Conservation (phyloP, 2,888 invertebrate species). For the Andricus quercusramuli region DNA sequence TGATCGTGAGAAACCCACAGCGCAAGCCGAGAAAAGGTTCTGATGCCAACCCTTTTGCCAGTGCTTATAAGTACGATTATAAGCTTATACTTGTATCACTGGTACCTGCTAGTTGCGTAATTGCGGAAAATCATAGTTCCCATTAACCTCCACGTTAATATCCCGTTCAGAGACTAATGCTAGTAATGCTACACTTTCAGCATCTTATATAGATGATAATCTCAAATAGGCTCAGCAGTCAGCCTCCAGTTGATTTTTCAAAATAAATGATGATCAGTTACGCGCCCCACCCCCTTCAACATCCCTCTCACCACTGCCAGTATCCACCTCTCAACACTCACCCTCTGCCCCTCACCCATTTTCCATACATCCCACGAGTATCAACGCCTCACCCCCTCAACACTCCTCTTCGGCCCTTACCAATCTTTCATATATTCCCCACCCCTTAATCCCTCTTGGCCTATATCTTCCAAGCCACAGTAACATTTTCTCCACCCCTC, state of each 20-base stretch:
- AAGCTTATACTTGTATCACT: constrained; percentile 19
- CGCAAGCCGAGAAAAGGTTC: constrained; percentile 39
- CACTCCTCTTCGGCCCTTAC: too few relatives aligned
- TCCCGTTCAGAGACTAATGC: constrained; percentile 12
- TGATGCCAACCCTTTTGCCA: constrained; percentile 15
- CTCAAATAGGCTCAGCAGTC: not conserved
- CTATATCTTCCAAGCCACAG: too few relatives aligned
- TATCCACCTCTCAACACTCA: too few relatives aligned
- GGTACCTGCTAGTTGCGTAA: constrained; percentile 10
- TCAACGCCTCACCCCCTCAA: too few relatives aligned
- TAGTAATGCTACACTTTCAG: not conserved
- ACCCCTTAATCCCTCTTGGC: too few relatives aligned
- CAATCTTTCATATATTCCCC: too few relatives aligned
- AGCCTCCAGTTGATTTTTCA: not conserved
- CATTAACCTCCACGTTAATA: constrained; percentile 30
- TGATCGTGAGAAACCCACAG: constrained; percentile 59
- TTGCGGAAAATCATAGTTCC: constrained; percentile 37
- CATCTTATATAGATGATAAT: not conserved
- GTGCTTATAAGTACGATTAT: constrained; percentile 8
- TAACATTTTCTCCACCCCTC: too few relatives aligned
- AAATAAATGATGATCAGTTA: too few relatives aligned
- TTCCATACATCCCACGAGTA: too few relatives aligned
- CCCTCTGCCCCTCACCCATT: too few relatives aligned
- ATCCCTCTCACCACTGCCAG: too few relatives aligned
- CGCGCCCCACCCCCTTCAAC: too few relatives aligned